A percentile compares a stretch with the other conserved stretches of the same genome.
Evolutionary conservation across 1,140 invertebrate genomes (phyloP).

Genomic region (Choristoneura fumiferana): DNA sequence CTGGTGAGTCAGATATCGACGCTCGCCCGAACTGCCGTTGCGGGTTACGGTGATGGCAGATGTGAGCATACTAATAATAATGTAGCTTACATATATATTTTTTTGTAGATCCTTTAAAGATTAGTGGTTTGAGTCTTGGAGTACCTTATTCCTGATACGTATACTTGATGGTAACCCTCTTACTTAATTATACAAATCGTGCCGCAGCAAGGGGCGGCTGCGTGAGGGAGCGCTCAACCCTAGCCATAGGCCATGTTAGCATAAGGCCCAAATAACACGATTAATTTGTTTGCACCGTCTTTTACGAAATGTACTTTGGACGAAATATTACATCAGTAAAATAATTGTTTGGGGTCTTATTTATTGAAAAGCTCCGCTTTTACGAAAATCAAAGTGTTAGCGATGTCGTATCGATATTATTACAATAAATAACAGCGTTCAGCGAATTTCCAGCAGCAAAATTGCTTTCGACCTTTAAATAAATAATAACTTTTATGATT

Average conservation of each 20-base stretch:
- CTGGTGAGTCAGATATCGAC: background rate
- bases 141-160: constrained; percentile 65
- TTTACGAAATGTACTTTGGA: background rate
- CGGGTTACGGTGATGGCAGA: constrained; percentile 34
- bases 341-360: too few relatives aligned
- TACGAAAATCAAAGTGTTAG: too few relatives aligned
- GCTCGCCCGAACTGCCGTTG: background rate
- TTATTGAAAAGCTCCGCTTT: too few relatives aligned
- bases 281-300: constrained; percentile 53
- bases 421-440: too few relatives aligned
- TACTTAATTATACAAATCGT: constrained; percentile 71
- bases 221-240: constrained; percentile 41
- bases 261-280: constrained; percentile 49
- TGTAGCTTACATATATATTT: too few relatives aligned
- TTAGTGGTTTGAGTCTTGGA: constrained; percentile 31
- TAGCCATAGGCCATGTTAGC: constrained; percentile 36
- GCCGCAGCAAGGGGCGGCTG: constrained; percentile 38
- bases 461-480: too few relatives aligned
- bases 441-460: too few relatives aligned
- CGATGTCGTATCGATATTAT: too few relatives aligned
- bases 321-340: too few relatives aligned
- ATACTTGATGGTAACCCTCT: constrained; percentile 71
- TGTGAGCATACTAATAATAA: constrained; percentile 44
- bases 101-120: constrained; percentile 42
- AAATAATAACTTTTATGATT: too few relatives aligned